phyloP scores from a whole-genome alignment of 1,140 invertebrate genomes.

The Delia radicum region DNA sequence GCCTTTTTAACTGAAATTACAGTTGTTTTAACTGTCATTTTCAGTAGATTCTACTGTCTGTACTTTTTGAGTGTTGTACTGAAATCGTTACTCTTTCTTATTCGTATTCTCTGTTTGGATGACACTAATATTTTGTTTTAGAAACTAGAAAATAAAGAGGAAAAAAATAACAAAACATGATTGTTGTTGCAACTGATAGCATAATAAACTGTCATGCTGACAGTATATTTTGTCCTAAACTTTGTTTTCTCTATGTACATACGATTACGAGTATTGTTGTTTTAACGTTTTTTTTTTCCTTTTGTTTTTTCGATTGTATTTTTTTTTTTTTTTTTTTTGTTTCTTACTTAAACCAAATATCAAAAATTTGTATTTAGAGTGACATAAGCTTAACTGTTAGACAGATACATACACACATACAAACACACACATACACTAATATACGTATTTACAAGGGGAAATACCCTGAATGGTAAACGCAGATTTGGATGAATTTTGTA shows the following conservation, averaged over 20 bases:
- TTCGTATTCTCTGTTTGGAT: too few species aligned
- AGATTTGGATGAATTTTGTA: too few species aligned
- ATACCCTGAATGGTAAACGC: too few species aligned
- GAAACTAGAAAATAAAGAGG: background rate
- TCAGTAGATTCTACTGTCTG: too few species aligned
- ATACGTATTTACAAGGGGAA: too few species aligned
- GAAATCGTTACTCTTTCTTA: too few species aligned
- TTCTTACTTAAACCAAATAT: background rate
- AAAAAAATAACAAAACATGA: background rate
- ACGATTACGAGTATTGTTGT: background rate
- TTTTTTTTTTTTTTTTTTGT: background rate
- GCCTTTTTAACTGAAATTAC: too few species aligned
- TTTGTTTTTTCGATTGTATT: background rate
- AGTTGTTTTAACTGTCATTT: too few species aligned
- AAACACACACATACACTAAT: background rate
- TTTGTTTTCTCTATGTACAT: background rate
- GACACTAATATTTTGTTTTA: background rate
- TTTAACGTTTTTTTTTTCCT: background rate
- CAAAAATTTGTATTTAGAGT: constrained; percentile 13
- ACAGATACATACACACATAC: background rate
- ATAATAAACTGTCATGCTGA: constrained; percentile 20
- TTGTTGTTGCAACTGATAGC: constrained; percentile 22
- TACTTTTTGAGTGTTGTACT: too few species aligned
- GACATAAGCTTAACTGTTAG: constrained; percentile 14
- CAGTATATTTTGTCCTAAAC: constrained; percentile 8